Base-by-base conservation (phyloP, 2,888 invertebrate species). In the Griposia aprilina region DNA sequence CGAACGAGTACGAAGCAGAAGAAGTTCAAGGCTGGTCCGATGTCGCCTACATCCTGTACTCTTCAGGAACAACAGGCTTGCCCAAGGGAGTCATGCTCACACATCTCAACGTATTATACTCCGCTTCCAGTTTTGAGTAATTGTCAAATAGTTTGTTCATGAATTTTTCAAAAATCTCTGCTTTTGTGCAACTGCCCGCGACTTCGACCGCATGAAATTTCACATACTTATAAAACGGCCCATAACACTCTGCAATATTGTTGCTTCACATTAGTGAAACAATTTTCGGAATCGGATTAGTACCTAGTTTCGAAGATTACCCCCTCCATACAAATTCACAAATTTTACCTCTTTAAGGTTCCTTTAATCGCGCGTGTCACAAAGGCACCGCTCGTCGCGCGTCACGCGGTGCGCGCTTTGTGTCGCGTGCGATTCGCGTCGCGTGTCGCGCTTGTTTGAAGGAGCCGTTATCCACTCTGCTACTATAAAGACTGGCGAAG, bases 11-110 rank as follows among this genome's bases (percentile, higher is more conserved):
- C 55, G 91, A 91, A 65, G 88, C 90, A 0, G 87, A 78, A 48
- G 89, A 90, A 0, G 92, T 93, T 8, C 88, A 91, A 13, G 93
- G 93, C 17, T 88, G 89, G 85, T 82, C 89, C 0, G 93, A 93
- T 68, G 85, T 88, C 0, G 91, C 90, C 1, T 93, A 97, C 80
- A 93, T 97, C 65, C 95, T 97, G 11, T 97, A 97, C 90, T 97
- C 97, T 2, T 97, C 97, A 74, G 97, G 98, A 0, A 98, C 98
- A 0, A 98, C 98, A 0, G 98, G 98, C 0, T 94, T 98, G 68
- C 98, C 98, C 0, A 98, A 98, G 94, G 98, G 98, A 36, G 98
- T 98, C 0, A 97, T 97, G 97, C 93, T 98, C 48, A 97, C 98
- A 0, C 98, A 98, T 89, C 82, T 93, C 7, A 95, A 95, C 76